Evolutionary conservation across 1,140 invertebrate genomes (phyloP).

Genomic region (Drosophila bifasciata): DNA sequence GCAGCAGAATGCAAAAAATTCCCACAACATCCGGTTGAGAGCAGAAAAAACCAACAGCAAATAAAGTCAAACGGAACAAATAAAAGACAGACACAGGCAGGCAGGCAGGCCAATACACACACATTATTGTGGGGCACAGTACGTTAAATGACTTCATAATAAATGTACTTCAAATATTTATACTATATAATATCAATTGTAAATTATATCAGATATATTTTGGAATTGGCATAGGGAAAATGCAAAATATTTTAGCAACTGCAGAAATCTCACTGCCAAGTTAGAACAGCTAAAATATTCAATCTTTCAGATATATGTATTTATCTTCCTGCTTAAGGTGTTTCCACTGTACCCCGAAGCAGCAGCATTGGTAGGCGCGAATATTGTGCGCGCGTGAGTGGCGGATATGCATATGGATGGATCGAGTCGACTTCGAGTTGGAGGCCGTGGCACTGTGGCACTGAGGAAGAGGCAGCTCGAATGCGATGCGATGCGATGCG

Average conservation of each 20-base stretch:
- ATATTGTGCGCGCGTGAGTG: constrained; percentile 53
- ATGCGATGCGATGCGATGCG: constrained; percentile 20
- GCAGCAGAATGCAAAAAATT: constrained; percentile 75
- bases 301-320: no score
- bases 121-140: constrained; percentile 38
- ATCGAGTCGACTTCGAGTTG: constrained; percentile 17
- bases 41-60: constrained; percentile 56
- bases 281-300: no score
- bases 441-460: constrained; percentile 28
- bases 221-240: no score
- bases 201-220: no score
- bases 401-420: constrained; percentile 72
- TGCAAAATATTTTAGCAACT: no score
- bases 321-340: background rate
- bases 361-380: constrained; percentile 52
- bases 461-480: constrained; percentile 22
- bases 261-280: no score
- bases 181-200: no score
- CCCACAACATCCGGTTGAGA: constrained; percentile 78
- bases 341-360: background rate
- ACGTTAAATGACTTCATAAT: constrained; percentile 3
- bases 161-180: no score
- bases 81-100: constrained; percentile 46
- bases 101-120: constrained; percentile 15
- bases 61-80: constrained; percentile 71